Evolutionary conservation across 2,113 vertebrate genomes (phyloP).

Genomic region (Brachypteracias leptosomus): DNA sequence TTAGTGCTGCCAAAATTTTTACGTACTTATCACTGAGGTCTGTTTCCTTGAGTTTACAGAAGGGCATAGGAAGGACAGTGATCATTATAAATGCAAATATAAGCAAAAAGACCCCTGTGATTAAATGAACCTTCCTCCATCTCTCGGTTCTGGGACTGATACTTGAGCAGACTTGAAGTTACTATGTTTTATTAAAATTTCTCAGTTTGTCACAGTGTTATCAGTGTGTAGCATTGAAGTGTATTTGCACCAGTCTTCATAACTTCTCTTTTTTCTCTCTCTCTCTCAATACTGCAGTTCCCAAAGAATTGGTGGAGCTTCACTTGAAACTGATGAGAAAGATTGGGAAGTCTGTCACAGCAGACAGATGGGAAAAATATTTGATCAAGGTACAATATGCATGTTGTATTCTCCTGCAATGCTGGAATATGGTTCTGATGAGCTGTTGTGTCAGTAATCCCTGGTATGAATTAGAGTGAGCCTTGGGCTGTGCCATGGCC

Average conservation of each 20-base stretch:
- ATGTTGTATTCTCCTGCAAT: not conserved
- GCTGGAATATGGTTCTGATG: not conserved
- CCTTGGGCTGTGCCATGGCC: not conserved
- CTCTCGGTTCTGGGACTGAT: not conserved
- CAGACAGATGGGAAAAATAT: constrained; percentile 98
- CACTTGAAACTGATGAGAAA: constrained; percentile 98
- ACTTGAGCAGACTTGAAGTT: not conserved
- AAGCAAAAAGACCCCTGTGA: rapidly evolving
- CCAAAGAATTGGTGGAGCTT: constrained; percentile 94
- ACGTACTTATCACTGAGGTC: not conserved
- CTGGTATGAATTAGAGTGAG: not conserved
- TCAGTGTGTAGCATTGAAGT: not conserved
- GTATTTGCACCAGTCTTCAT: not conserved
- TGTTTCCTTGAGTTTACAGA: not conserved
- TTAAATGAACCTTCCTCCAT: not conserved
- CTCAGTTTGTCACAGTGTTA: not conserved
- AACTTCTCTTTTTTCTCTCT: not conserved
- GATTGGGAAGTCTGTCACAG: constrained; percentile 92
- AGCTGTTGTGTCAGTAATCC: not conserved
- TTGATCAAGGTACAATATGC: constrained; percentile 87
- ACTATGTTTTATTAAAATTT: not conserved
- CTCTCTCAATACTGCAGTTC: constrained; percentile 77
- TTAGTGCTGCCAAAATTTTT: not conserved
- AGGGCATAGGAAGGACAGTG: not conserved
- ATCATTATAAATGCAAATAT: not conserved